phyloP scores from a whole-genome alignment of 2,113 vertebrate genomes.

The Hypanus sabinus region DNA sequence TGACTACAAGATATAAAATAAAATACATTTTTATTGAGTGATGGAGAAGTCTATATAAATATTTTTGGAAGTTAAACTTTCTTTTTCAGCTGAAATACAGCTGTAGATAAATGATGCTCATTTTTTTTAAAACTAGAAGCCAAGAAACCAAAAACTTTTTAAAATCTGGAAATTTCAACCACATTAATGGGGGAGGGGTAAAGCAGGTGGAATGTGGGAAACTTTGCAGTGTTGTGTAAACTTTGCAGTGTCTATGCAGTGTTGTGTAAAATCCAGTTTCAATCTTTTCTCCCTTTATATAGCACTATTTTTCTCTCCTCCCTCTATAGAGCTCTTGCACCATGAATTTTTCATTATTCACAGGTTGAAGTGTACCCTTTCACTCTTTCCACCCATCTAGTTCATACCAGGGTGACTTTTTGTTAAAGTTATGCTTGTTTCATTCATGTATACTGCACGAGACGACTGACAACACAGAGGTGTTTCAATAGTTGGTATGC shows the following conservation, averaged over 20 bases:
- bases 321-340: neutral
- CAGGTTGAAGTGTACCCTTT: neutral
- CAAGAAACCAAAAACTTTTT: neutral
- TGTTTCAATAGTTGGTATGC: neutral
- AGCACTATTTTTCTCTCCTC: neutral
- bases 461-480: neutral
- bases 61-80: neutral
- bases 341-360: neutral
- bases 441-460: neutral
- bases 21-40: neutral
- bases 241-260: neutral
- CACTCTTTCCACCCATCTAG: neutral
- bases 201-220: constrained; percentile 16
- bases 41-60: neutral
- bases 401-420: neutral
- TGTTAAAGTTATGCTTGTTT: neutral
- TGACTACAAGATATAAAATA: neutral
- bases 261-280: constrained; percentile 2
- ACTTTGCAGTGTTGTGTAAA: neutral
- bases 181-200: neutral
- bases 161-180: neutral
- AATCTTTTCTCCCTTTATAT: neutral
- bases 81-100: neutral
- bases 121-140: neutral
- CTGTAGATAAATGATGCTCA: neutral